Evolutionary conservation across 2,113 vertebrate genomes (phyloP).

Genomic region (Eudorcas thomsonii): DNA sequence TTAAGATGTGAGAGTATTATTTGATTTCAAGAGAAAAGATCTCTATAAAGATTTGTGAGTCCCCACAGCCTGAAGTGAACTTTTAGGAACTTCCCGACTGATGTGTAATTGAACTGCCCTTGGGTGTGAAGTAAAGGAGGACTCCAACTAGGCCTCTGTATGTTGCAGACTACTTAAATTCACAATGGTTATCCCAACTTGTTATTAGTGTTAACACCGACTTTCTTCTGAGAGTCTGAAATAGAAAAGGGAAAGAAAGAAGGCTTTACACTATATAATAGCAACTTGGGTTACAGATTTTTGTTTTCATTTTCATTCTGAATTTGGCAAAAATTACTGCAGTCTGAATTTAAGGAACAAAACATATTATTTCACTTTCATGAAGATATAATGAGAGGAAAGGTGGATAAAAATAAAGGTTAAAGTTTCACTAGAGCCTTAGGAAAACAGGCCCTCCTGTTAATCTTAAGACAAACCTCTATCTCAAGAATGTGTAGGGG

Average conservation of each 20-base stretch:
- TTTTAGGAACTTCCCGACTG: background rate
- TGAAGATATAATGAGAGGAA: background rate
- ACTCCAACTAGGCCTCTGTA: too few species aligned
- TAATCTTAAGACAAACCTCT: too few species aligned
- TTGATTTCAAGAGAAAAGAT: background rate
- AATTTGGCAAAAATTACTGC: background rate
- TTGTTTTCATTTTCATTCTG: background rate
- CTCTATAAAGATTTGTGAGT: background rate
- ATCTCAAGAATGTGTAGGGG: too few species aligned
- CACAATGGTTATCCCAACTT: background rate
- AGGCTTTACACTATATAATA: background rate
- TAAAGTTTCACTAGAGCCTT: too few species aligned
- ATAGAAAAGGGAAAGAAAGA: background rate
- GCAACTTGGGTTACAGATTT: background rate
- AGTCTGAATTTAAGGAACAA: background rate
- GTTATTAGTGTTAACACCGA: background rate
- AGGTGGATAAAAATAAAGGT: too few species aligned
- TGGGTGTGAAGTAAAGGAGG: background rate
- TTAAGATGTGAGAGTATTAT: background rate
- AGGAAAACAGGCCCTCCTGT: too few species aligned
- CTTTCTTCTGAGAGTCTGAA: background rate
- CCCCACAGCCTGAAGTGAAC: background rate
- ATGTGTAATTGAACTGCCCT: background rate
- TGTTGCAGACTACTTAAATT: background rate
- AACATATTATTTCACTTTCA: background rate